A percentile compares a stretch with the other conserved stretches of the same genome.
These are phyloP conservation scores for Drosophila murphyi DNA, from an alignment of 1,140 invertebrate species.

Conservation along the genomic window DNA sequence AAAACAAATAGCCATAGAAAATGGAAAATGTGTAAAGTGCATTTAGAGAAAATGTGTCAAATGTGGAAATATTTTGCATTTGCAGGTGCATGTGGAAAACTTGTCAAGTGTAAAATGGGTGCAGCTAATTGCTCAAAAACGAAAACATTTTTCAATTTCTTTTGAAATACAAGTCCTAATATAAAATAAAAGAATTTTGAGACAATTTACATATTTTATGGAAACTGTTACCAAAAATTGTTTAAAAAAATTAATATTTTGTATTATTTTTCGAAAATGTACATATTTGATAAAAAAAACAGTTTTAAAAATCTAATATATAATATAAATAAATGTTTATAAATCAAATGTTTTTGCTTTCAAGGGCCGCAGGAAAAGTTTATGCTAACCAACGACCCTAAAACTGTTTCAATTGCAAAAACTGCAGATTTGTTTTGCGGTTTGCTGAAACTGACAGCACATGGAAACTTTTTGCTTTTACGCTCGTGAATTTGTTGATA, in stretches of 20 bases:
- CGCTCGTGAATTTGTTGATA: constrained; percentile 12
- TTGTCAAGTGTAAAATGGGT: constrained; percentile 21
- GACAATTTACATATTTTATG: no score
- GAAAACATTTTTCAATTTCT: background rate
- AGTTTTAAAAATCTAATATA: background rate
- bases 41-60: constrained; percentile 53
- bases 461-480: constrained; percentile 30
- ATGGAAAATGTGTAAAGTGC: constrained; percentile 51
- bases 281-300: background rate
- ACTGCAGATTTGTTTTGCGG: background rate
- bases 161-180: no score
- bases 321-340: background rate
- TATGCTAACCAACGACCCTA: background rate
- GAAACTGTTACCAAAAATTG: no score
- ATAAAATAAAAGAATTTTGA: no score
- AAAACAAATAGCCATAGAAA: background rate
- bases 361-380: background rate
- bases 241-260: background rate
- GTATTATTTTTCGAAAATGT: background rate
- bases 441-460: background rate
- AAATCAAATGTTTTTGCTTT: background rate
- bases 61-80: constrained; percentile 59
- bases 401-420: background rate
- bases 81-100: constrained; percentile 35
- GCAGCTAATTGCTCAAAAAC: constrained; percentile 6